phyloP scores from a whole-genome alignment of 2,797 vertebrate genomes.

The Macrochelys suwanniensis region DNA sequence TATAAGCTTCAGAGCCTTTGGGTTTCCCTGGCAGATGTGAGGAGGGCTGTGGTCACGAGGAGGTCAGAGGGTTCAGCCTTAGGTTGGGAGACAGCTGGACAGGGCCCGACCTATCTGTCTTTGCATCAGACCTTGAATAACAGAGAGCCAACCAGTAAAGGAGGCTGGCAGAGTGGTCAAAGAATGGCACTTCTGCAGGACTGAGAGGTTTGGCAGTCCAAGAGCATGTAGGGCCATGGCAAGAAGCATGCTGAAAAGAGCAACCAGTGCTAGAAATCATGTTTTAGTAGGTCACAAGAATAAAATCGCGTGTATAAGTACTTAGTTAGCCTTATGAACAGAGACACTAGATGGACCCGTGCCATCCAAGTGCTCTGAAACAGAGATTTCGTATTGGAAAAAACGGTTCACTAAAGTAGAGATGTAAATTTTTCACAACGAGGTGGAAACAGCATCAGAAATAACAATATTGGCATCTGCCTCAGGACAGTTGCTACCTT shows the following conservation, averaged over 20 bases:
- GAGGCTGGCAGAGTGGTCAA: not conserved
- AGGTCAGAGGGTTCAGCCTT: not conserved
- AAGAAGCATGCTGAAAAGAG: conserved; percentile 37
- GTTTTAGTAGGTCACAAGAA: conserved; percentile 13
- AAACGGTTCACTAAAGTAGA: not conserved
- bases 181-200: not conserved
- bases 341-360: rapidly evolving
- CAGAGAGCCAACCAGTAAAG: not conserved
- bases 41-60: not conserved
- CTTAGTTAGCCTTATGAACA: not conserved
- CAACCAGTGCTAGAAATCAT: conserved; percentile 7
- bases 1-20: not conserved
- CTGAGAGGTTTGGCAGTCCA: not conserved
- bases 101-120: not conserved
- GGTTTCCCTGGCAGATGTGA: rapidly evolving
- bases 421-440: conserved; percentile 19
- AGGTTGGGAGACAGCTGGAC: not conserved
- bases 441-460: conserved; percentile 61
- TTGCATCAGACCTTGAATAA: not conserved
- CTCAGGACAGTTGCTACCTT: conserved; percentile 75
- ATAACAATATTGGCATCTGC: conserved; percentile 65
- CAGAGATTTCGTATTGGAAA: not conserved
- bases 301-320: not conserved
- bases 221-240: not conserved
- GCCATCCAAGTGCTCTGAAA: conserved; percentile 21